phyloP scores from a whole-genome alignment of 1,140 invertebrate genomes.

The Halesus radiatus region DNA sequence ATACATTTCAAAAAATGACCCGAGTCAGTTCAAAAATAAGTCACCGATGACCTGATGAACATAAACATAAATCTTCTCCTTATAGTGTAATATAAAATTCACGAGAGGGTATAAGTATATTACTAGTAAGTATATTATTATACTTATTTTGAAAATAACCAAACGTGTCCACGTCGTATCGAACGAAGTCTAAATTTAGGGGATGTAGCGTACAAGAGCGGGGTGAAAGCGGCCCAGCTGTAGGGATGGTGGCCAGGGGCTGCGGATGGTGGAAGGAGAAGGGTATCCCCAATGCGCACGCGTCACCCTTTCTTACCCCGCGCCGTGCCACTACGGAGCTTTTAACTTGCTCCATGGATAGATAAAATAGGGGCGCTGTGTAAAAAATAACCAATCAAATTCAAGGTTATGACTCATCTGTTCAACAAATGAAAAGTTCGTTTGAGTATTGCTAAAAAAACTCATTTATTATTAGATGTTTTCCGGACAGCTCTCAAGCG shows the following conservation, averaged over 20 bases:
- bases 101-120: too few species aligned
- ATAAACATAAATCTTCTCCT: too few species aligned
- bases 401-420: too few species aligned
- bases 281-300: conserved; percentile 26
- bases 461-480: not conserved
- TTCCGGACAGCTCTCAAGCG: not conserved
- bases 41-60: too few species aligned
- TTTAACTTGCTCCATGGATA: not conserved
- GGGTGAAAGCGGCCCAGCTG: conserved; percentile 40
- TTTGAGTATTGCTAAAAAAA: not conserved
- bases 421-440: not conserved
- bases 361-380: conserved; percentile 9
- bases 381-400: conserved; percentile 1
- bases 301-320: conserved; percentile 16
- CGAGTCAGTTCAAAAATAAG: too few species aligned
- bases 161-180: conserved; percentile 20
- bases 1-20: too few species aligned
- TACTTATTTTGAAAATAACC: not conserved
- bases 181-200: conserved; percentile 37
- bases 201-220: conserved; percentile 24
- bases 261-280: not conserved
- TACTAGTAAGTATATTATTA: too few species aligned
- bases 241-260: not conserved
- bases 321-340: not conserved
- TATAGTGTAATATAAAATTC: too few species aligned